Evolutionary conservation across 2,888 invertebrate genomes (phyloP).

Genomic region (Lycaena phlaeas): DNA sequence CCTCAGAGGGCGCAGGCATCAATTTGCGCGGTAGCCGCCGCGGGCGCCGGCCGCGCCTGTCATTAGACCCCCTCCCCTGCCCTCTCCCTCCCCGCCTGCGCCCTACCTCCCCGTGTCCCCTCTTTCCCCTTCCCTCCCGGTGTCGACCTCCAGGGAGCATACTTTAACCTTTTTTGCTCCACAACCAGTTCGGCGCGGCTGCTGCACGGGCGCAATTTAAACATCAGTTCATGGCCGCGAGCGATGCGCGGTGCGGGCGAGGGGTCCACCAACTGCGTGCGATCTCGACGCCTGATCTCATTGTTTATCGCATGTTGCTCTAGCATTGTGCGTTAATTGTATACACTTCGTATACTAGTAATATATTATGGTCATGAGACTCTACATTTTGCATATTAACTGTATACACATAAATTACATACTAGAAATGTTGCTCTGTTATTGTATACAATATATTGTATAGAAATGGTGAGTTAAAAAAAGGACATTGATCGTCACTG

Average conservation of each 20-base stretch:
- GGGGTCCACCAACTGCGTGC: constrained; percentile 1
- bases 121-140: no score
- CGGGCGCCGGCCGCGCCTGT: constrained; percentile 71
- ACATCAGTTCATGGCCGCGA: constrained; percentile 66
- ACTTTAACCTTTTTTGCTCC: constrained; percentile 71
- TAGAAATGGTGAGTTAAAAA: no score
- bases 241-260: constrained; percentile 62
- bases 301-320: not conserved
- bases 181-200: constrained; percentile 70
- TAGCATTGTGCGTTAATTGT: no score
- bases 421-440: no score
- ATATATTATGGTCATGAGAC: no score
- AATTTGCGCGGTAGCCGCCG: constrained; percentile 71
- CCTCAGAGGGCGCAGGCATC: constrained; percentile 65
- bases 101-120: no score
- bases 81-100: no score
- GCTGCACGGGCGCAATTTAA: constrained; percentile 57
- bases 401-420: no score
- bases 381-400: no score
- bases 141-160: constrained; percentile 41
- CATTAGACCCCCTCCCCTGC: constrained; percentile 51
- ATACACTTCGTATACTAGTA: no score
- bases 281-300: not conserved
- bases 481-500: no score
- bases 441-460: no score